These are phyloP conservation scores for Rhabdomys pumilio DNA, from an alignment of 2,797 vertebrate genomes.

Conservation along the genomic window DNA sequence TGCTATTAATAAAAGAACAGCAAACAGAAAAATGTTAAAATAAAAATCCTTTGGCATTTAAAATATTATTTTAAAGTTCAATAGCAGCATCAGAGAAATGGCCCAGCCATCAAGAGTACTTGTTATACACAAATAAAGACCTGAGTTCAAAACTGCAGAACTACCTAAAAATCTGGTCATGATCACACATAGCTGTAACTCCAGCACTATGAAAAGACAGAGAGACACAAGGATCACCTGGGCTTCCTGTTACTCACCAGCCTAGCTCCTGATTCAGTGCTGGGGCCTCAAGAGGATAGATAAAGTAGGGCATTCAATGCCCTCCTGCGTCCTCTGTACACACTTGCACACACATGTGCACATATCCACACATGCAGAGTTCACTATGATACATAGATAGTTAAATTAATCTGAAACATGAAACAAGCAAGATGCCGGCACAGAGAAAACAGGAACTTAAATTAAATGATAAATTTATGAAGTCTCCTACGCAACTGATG, in stretches of 20 bases:
- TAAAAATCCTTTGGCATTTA: slow-evolving; percentile 6
- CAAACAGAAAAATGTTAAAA: slow-evolving; percentile 20
- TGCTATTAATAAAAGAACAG: slow-evolving; percentile 10
- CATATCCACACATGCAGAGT: background rate
- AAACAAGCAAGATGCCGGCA: background rate
- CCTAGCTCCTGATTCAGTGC: background rate
- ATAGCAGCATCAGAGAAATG: no score
- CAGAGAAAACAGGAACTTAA: slow-evolving; percentile 45
- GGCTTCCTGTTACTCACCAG: background rate
- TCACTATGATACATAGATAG: background rate
- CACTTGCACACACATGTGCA: background rate
- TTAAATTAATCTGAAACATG: slow-evolving; percentile 38
- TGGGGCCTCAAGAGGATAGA: background rate
- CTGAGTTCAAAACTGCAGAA: background rate
- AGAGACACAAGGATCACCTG: background rate
- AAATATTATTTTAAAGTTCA: slow-evolving; percentile 50
- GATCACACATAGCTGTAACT: no score
- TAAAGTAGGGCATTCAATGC: background rate
- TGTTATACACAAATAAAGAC: background rate
- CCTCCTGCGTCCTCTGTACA: background rate
- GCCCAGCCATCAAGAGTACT: background rate
- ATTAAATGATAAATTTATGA: slow-evolving; percentile 45
- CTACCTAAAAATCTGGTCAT: background rate
- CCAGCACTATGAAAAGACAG: background rate
- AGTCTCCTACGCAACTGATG: background rate